Conservation (phyloP, 1,140 invertebrate species). For the Apocrypta bakeri region DNA sequence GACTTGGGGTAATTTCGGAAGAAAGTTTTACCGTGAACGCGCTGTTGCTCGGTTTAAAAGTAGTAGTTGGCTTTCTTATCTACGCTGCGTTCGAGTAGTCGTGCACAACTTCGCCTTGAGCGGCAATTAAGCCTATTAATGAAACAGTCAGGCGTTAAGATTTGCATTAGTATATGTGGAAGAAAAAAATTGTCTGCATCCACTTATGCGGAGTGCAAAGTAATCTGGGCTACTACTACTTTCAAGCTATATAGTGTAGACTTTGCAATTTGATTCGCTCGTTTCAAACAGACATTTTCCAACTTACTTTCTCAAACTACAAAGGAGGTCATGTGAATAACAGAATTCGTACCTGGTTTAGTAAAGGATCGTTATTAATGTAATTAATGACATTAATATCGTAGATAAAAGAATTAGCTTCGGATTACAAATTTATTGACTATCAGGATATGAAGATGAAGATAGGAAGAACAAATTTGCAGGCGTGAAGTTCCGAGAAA, state of each 20-base stretch:
- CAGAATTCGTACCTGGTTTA: neutral
- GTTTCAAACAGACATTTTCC: conserved; percentile 21
- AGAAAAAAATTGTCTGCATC: neutral
- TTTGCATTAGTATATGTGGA: neutral
- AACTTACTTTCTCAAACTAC: conserved; percentile 1
- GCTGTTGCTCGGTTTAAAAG: too few relatives aligned
- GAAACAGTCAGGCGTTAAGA: neutral
- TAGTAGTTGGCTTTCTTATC: neutral
- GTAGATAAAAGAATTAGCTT: neutral
- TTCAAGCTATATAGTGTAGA: neutral
- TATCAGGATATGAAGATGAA: too few relatives aligned
- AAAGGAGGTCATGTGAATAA: neutral
- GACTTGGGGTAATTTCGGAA: neutral
- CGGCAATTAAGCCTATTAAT: neutral
- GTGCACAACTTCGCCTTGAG: neutral
- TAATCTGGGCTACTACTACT: neutral
- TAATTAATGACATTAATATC: too few relatives aligned
- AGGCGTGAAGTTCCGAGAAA: conserved; percentile 11
- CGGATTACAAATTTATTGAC: too few relatives aligned
- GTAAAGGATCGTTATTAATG: neutral
- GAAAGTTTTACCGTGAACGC: neutral
- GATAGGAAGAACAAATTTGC: neutral
- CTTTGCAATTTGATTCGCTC: conserved; percentile 12
- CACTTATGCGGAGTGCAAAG: neutral
- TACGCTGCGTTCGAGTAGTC: too few relatives aligned